These are phyloP conservation scores for Nasonia oneida DNA, from an alignment of 2,888 invertebrate genomes.

Conservation along the genomic window DNA sequence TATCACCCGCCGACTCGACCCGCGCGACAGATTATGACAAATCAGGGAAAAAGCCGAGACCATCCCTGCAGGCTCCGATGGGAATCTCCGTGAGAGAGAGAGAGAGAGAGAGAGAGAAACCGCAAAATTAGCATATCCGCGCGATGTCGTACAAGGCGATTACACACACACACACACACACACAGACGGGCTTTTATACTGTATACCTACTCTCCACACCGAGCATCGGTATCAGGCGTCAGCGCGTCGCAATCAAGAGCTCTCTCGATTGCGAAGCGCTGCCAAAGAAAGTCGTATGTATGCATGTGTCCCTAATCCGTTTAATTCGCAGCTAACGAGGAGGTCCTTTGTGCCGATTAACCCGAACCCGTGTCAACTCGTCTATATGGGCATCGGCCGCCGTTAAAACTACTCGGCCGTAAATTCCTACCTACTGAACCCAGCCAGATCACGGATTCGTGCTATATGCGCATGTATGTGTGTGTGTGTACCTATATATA, in stretches of 20 bases:
- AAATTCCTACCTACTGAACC: conserved; percentile 58
- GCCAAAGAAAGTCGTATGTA: background rate
- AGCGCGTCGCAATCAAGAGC: conserved; percentile 3
- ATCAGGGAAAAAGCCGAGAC: background rate
- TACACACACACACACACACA: background rate
- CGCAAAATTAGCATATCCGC: background rate
- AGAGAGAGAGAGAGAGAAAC: background rate
- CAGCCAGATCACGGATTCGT: background rate
- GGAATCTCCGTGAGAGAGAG: background rate
- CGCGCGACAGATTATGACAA: background rate
- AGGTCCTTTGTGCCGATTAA: conserved; percentile 69
- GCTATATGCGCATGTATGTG: background rate
- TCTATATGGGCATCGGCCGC: background rate
- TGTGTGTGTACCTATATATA: too few relatives aligned
- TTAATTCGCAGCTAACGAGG: conserved; percentile 75
- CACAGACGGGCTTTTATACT: too few relatives aligned
- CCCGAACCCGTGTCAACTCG: conserved; percentile 60
- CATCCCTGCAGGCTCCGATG: background rate
- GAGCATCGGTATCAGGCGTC: background rate
- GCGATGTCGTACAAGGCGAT: background rate
- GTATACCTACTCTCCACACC: too few relatives aligned
- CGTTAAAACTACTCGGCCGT: conserved; percentile 57
- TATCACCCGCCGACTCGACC: background rate
- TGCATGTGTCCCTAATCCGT: conserved; percentile 72
- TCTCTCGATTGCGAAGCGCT: background rate